phyloP scores from a whole-genome alignment of 2,888 invertebrate species.

The Geophilus truncorum region DNA sequence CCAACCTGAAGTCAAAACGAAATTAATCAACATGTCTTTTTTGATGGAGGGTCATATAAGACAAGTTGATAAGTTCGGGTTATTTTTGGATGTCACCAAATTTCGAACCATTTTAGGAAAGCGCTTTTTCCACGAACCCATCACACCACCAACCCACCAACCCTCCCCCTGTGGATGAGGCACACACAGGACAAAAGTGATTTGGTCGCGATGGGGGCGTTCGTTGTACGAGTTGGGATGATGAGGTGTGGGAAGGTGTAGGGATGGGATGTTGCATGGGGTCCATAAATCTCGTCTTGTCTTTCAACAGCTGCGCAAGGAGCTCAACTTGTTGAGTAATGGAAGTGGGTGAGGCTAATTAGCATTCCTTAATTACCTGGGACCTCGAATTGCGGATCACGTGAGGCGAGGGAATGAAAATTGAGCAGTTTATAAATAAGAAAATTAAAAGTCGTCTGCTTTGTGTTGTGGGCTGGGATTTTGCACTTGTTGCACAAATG shows the following conservation, averaged over 20 bases:
- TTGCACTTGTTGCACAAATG: not conserved
- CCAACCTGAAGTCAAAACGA: too few relatives aligned
- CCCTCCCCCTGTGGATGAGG: slow-evolving; percentile 34
- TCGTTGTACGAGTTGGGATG: slow-evolving; percentile 33
- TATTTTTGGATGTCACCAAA: slow-evolving; percentile 20
- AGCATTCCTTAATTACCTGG: slow-evolving; percentile 34
- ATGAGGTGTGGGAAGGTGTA: slow-evolving; percentile 35
- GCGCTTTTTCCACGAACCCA: not conserved
- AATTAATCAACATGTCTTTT: not conserved
- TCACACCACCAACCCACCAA: too few relatives aligned
- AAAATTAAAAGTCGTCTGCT: not conserved
- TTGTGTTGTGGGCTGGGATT: not conserved
- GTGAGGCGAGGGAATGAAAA: slow-evolving; percentile 36
- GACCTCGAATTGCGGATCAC: slow-evolving; percentile 33
- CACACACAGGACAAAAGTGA: slow-evolving; percentile 40
- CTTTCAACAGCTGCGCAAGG: slow-evolving; percentile 27
- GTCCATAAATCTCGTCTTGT: slow-evolving; percentile 7
- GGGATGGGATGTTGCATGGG: slow-evolving; percentile 39
- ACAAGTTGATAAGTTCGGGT: not conserved
- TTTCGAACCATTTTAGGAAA: slow-evolving; percentile 11
- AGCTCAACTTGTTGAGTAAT: slow-evolving; percentile 25
- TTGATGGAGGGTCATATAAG: not conserved
- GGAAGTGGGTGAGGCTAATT: slow-evolving; percentile 30
- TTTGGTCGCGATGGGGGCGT: slow-evolving; percentile 37
- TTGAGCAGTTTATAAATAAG: slow-evolving; percentile 48